Conservation (phyloP, 2,888 invertebrate genomes). For the Norana najaformis region DNA sequence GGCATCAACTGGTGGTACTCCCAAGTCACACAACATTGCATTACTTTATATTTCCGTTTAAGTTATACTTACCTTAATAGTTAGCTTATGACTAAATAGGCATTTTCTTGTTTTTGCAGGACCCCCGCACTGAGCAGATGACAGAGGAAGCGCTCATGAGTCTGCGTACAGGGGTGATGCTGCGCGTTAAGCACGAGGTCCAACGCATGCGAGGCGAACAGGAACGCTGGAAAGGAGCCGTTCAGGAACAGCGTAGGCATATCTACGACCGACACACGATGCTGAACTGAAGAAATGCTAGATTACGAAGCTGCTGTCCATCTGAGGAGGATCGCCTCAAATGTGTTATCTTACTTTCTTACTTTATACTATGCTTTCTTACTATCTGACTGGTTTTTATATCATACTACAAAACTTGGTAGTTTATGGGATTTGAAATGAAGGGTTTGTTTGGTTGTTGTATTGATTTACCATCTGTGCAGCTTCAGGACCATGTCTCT, state of each 20-base stretch:
- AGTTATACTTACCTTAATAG: neutral
- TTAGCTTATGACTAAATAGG: neutral
- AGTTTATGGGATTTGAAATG: neutral
- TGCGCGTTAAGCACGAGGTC: conserved; percentile 34
- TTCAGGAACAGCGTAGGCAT: conserved; percentile 89
- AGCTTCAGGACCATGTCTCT: neutral
- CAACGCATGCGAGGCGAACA: conserved; percentile 44
- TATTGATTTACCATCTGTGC: neutral
- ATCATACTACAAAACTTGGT: neutral
- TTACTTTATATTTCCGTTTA: no score
- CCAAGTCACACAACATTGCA: no score
- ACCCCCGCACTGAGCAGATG: conserved; percentile 17
- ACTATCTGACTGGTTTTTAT: neutral
- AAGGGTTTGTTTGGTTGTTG: neutral
- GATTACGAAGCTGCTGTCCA: neutral
- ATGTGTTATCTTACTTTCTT: neutral
- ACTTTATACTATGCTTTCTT: neutral
- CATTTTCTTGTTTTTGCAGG: neutral
- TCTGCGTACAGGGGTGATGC: conserved; percentile 34
- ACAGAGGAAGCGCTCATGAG: conserved; percentile 6
- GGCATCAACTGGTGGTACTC: no score
- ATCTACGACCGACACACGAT: conserved; percentile 97
- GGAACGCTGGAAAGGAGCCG: conserved; percentile 72
- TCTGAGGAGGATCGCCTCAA: neutral
- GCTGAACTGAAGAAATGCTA: conserved; percentile 76